Evolutionary conservation across 2,797 vertebrate species (phyloP), one percentile per base, ranked within the genome.

Genomic region (Australoheros facetus): DNA sequence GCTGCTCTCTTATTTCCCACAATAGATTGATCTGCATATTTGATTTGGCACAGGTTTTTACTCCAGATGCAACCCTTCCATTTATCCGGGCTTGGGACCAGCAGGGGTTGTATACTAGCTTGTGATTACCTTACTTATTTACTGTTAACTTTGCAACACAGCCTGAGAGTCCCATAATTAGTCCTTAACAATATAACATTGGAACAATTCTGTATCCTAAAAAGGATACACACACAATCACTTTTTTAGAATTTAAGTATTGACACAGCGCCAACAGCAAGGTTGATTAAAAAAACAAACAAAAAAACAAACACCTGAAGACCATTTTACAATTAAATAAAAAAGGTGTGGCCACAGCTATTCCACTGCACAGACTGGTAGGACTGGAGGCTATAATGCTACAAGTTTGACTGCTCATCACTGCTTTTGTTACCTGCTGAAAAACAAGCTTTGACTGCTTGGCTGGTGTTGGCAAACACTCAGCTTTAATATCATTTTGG

Each of bases 401-500:
- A 3, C 59, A 1, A 4, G 21, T 42, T 39, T 13, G 1, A 21
- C 10, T 13, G 19, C 42, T 45, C 42, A 14, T 45, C 42, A 14
- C 13, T 45, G 42, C 12, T 45, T 14, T 45, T 42, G 12, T 42
- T 14, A 42, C 39, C 39, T 42, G 39, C 13, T 42, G 4, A 42
- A 42, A 4, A 14, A 13, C 34, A 59, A 59, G 32, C 57, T 59
- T 37, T 2, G 57, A 60, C 32, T 10, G 59, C n/a, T 39, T 39
- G 37, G 37, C 37, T 39, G 37, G 37, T 39, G 10, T 39, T 7
- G 34, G 0, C 13, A 62, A 62, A 10, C 59, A 5, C 59, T 42
- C 0, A 7, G 2, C 37, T 14, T 62, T 42, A 62, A 16, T 42
- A 42, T 0, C 0, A 16, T 64, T 45, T 1, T 3, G 60, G 0